These are phyloP conservation scores for Aurelia coerulea DNA, from an alignment of 30 jellyfish, hydroid and myxozoan genomes.

Conservation along the genomic window DNA sequence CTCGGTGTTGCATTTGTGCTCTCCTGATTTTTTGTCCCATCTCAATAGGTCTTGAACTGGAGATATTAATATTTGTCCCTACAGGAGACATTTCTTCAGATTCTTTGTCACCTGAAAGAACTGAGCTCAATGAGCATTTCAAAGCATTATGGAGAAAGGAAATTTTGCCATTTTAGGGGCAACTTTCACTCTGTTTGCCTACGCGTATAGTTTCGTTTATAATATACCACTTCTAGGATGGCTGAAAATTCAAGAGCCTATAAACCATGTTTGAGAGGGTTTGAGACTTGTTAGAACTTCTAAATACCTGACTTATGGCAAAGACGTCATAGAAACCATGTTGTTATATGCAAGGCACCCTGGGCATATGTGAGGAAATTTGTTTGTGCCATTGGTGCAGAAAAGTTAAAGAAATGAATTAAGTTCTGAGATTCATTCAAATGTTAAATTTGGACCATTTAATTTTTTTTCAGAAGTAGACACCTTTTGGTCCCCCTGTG, in stretches of 20 bases:
- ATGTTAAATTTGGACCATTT: too few species aligned
- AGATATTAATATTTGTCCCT: background rate
- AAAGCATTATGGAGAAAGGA: background rate
- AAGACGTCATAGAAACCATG: background rate
- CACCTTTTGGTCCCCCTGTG: too few species aligned
- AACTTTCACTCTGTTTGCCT: conserved; percentile 1
- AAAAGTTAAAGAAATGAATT: too few species aligned
- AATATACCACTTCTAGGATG: background rate
- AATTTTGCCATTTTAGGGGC: background rate
- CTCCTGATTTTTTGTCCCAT: background rate
- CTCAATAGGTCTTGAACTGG: conserved; percentile 1
- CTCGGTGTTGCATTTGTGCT: background rate
- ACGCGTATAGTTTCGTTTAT: background rate
- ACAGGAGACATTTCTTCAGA: too few species aligned
- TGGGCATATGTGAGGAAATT: too few species aligned
- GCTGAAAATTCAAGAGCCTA: background rate
- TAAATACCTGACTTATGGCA: conserved; percentile 7
- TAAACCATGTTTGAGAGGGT: background rate
- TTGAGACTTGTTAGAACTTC: conserved; percentile 5
- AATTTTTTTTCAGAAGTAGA: too few species aligned
- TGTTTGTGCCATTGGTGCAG: too few species aligned
- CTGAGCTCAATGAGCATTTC: background rate
- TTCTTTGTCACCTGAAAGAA: background rate
- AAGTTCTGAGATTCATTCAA: too few species aligned
- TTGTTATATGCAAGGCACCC: too few species aligned